Evolutionary conservation across 1,140 invertebrate genomes (phyloP), one percentile per base, ranked within the genome.

Genomic region (Brachionus koreanus): DNA sequence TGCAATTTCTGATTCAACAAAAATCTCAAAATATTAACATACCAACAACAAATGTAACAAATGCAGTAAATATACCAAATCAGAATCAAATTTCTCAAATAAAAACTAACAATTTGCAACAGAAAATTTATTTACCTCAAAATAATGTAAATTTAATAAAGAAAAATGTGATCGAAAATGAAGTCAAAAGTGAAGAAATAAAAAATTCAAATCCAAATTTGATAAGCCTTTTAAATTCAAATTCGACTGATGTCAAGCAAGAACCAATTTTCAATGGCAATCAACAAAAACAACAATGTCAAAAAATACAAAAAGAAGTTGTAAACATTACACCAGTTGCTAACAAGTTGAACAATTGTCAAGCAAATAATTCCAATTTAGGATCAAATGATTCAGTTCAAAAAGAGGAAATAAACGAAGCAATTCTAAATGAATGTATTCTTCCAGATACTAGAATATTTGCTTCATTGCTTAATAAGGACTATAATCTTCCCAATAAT

Each of bases 381-480:
- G 19, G 49, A 42, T 42, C 39, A 42, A 42, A 42, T 9, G 16
- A 57, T 57, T 57, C 69, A 10, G 7, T 29, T 4, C 39, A 74
- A 25, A 74, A 74, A 74, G 69, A 46, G 25, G 42, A 46, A 46
- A 49, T 74, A 25, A 74, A 74, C n/a, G 69, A 74, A 39, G 19
- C 39, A 12, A 46, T 74, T 46, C 25, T 74, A 46, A 74, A 74
- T 29, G 69, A 74, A 25, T 74, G 69, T 19, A 74, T 74, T 46
- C 33, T 74, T 4, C 69, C 69, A 7, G 69, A 74, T 49, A 74
- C 69, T 46, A 42, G 69, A 25, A 74, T 74, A 13, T 74, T 74
- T 42, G 69, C 69, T 10, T 74, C 69, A 29, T 74, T 74, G 19
- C 69, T 74, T 25, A 74, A 74, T 29, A 74, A 74, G n/a, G 69